Conservation (phyloP, 2,113 vertebrate genomes). For the Gavia stellata region DNA sequence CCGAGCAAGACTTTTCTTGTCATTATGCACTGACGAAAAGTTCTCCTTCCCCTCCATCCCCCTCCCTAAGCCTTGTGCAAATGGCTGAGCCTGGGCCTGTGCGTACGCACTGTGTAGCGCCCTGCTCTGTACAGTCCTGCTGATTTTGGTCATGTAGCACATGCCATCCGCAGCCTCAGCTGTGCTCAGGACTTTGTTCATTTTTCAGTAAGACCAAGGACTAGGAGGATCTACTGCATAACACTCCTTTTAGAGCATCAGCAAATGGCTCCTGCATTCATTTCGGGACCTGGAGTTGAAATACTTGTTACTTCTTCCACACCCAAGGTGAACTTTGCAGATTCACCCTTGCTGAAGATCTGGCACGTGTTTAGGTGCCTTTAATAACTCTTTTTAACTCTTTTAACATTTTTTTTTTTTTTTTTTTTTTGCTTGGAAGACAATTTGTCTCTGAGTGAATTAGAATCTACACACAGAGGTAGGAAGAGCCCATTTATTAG, state of each 20-base stretch:
- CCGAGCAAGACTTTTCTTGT: neutral
- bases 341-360: neutral
- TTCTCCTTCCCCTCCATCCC: neutral
- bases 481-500: neutral
- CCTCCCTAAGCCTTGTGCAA: neutral
- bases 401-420: neutral
- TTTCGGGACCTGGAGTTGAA: neutral
- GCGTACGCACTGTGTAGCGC: rapidly evolving
- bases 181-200: neutral
- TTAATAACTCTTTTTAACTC: neutral
- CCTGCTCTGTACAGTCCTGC: neutral
- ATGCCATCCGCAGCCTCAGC: neutral
- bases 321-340: neutral
- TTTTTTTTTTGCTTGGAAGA: neutral
- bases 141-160: neutral
- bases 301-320: too few relatives aligned
- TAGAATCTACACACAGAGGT: neutral
- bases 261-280: neutral
- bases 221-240: neutral
- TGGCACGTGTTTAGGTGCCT: neutral
- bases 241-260: neutral
- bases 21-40: neutral
- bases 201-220: neutral
- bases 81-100: rapidly evolving
- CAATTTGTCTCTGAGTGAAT: neutral